Evolutionary conservation across 2,113 vertebrate genomes (phyloP), one percentile per base, ranked within the genome.

Genomic region (Actinemys pallida): DNA sequence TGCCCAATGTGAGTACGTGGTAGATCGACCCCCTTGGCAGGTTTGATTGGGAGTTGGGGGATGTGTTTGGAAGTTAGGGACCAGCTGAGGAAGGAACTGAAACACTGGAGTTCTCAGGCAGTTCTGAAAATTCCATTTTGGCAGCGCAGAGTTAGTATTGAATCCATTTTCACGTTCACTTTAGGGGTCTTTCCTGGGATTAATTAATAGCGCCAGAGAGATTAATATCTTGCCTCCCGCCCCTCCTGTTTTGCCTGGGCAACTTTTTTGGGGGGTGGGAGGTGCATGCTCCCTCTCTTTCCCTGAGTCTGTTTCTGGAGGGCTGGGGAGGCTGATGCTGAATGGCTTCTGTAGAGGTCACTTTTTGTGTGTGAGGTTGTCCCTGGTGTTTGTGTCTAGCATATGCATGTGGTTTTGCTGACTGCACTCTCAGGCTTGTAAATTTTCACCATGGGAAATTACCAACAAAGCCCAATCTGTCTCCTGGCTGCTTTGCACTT

Each of bases 381-480:
- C 97, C 97, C 97, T 96, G 89, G 97, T 96, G 97, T 97, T 92
- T 95, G 97, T 86, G 95, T 95, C 97, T 65, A 97, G 97, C 97
- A 97, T 97, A 96, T 98, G 97, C 98, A 92, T 93, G 96, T 90
- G 96, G 95, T 96, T 95, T 97, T 97, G 97, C 98, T 94, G 98
- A 97, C 97, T 97, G 97, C 98, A 94, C 97, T 98, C 93, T 86
- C 97, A 94, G 96, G 96, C 98, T 98, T 97, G 98, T 98, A 97
- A 98, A 98, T 97, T 98, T 97, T 97, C 98, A 98, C 98, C 98
- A 97, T 97, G 98, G 98, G 98, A 98, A 98, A 98, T 98, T 98
- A 98, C 98, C 98, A 98, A 98, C 98, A 98, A 98, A 98, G 97
- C 98, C 96, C 97, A 97, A 98, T 98, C 98, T 98, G 98, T 98